A percentile compares a stretch with the other conserved stretches of the same genome.
Evolutionary conservation across 2,888 invertebrate species (phyloP).

Genomic region (Coronaproctus castanopsis): DNA sequence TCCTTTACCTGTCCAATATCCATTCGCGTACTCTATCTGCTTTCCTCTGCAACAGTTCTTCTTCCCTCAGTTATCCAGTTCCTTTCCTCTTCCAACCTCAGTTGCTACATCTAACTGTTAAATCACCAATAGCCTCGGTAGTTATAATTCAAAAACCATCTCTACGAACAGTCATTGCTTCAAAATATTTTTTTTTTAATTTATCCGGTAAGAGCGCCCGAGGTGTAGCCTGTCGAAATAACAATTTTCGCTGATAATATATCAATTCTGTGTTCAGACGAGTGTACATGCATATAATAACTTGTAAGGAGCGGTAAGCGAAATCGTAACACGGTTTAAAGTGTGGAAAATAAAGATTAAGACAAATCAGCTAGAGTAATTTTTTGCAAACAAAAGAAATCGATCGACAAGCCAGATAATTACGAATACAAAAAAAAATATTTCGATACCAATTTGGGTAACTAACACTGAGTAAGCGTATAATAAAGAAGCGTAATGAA

Average conservation of each 20-base stretch:
- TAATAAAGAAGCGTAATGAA: neutral
- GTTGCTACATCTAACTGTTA: too few species aligned
- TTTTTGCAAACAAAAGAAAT: neutral
- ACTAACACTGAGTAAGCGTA: neutral
- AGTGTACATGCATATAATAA: neutral
- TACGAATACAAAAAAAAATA: neutral
- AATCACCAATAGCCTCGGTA: too few species aligned
- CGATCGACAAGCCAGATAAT: neutral
- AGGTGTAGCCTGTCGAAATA: neutral
- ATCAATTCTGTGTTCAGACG: neutral
- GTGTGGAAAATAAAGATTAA: neutral
- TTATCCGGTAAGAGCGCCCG: too few species aligned
- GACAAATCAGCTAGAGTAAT: neutral
- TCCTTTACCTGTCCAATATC: too few species aligned
- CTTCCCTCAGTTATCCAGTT: too few species aligned
- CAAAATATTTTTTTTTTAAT: too few species aligned
- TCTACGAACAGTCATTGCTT: too few species aligned
- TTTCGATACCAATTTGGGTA: neutral
- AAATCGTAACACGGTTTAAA: neutral
- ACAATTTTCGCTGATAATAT: neutral
- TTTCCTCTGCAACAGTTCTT: too few species aligned
- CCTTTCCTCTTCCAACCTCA: too few species aligned
- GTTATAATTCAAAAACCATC: too few species aligned
- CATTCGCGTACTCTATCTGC: too few species aligned
- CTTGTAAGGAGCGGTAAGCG: neutral